phyloP scores from a whole-genome alignment of 2,113 vertebrate species.

The Potamarius usumacintae region DNA sequence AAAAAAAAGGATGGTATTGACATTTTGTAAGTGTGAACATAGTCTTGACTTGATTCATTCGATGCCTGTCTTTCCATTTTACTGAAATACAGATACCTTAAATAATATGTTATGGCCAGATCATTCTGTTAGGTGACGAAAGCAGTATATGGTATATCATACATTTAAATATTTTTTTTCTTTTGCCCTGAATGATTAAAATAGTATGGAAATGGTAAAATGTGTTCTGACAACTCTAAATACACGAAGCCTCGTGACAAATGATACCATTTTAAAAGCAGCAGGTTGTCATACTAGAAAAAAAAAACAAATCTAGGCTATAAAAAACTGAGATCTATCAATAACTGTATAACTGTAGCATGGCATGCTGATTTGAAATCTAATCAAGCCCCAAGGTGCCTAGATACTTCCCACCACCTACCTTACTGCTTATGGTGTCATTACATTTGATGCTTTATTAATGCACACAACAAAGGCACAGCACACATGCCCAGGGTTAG shows the following conservation, averaged over 20 bases:
- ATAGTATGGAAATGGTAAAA: too few species aligned
- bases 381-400: background rate
- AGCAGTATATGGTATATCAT: background rate
- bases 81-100: background rate
- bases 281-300: background rate
- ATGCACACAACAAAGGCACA: background rate
- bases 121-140: background rate
- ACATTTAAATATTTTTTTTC: too few species aligned
- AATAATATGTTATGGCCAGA: background rate
- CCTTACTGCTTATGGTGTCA: slow-evolving; percentile 44
- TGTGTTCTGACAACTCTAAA: too few species aligned
- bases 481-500: slow-evolving; percentile 39
- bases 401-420: background rate
- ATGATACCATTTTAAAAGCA: background rate
- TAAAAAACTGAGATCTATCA: background rate
- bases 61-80: background rate
- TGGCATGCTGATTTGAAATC: background rate
- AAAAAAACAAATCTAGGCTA: background rate
- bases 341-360: background rate
- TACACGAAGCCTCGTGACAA: background rate
- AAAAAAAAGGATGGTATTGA: background rate
- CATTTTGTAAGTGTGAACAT: background rate
- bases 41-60: background rate
- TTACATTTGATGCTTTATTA: slow-evolving; percentile 27
- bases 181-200: background rate